Conservation (phyloP, 2,797 vertebrate species). For the Dromococcyx pavoninus region DNA sequence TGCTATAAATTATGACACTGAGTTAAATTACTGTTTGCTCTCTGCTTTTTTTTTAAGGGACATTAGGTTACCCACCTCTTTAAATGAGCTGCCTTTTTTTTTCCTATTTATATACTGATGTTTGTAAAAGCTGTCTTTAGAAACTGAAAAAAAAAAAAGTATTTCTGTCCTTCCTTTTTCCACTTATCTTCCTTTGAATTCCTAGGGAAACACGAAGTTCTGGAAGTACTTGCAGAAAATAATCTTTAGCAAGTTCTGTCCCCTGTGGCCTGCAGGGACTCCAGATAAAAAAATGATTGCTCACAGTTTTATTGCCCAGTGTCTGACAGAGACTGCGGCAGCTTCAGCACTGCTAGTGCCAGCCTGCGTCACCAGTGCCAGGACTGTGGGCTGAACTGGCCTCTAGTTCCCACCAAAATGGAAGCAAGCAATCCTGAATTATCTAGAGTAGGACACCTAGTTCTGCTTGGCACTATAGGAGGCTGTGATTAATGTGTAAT, state of each 20-base stretch:
- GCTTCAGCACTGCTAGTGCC: neutral
- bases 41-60: constrained; percentile 7
- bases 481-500: neutral
- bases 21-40: constrained; percentile 41
- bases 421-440: neutral
- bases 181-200: constrained; percentile 17
- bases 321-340: neutral
- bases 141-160: neutral
- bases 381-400: neutral
- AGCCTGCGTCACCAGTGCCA: neutral
- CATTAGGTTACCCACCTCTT: constrained; percentile 16
- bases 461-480: neutral
- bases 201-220: constrained; percentile 16
- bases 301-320: neutral
- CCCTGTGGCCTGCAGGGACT: neutral
- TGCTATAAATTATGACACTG: constrained; percentile 46
- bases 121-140: constrained; percentile 40
- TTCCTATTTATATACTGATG: constrained; percentile 15
- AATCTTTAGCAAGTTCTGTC: constrained; percentile 1
- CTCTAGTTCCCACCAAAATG: neutral
- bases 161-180: constrained; percentile 29
- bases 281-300: neutral
- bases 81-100: neutral
- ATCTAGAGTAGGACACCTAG: neutral
- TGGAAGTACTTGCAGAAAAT: constrained; percentile 13